These are phyloP conservation scores for Zosterops lateralis DNA, from an alignment of 2,113 vertebrate species.

Conservation along the genomic window DNA sequence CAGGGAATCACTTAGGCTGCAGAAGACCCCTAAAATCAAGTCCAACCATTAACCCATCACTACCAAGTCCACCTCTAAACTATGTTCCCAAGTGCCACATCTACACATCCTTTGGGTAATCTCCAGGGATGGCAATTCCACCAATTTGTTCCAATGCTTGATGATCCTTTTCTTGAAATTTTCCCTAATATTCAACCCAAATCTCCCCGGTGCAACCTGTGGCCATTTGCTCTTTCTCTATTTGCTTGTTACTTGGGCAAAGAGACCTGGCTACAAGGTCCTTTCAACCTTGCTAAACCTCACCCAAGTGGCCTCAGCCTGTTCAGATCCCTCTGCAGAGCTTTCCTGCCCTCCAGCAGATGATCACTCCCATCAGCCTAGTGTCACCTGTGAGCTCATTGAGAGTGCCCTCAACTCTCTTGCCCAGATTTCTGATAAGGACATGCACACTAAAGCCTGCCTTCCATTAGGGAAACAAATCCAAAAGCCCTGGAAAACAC, in stretches of 20 bases:
- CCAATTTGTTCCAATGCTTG: background rate
- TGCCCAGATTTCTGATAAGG: background rate
- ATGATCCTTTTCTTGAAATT: background rate
- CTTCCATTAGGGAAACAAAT: background rate
- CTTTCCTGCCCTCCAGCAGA: background rate
- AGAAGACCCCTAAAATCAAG: background rate
- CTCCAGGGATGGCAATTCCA: background rate
- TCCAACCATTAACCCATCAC: background rate
- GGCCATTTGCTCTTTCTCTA: background rate
- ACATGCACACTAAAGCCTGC: background rate
- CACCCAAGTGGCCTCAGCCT: background rate
- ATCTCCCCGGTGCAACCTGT: background rate
- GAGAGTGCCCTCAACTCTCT: background rate
- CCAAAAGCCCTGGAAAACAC: background rate
- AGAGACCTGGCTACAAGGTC: background rate
- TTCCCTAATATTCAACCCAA: background rate
- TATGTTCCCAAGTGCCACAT: background rate
- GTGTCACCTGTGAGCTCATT: background rate
- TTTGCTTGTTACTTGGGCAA: background rate
- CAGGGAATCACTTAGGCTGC: background rate
- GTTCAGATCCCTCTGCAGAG: background rate
- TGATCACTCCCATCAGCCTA: background rate
- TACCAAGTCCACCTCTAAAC: background rate
- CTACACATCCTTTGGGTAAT: background rate
- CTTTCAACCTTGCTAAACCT: background rate